Evolutionary conservation across 2,113 vertebrate species (phyloP).

Genomic region (Limnothrissa miodon): DNA sequence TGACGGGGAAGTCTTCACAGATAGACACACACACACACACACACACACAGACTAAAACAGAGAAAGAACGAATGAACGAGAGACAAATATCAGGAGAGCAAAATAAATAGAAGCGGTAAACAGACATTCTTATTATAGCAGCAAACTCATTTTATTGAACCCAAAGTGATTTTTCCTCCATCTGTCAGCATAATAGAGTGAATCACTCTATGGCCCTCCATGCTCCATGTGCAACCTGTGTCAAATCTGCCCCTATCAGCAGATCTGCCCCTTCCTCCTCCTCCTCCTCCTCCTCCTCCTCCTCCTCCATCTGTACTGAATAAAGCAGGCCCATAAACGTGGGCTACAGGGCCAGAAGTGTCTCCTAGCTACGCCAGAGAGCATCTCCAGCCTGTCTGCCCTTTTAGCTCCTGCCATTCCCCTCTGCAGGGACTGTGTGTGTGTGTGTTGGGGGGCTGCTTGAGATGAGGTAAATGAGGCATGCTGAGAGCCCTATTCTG

Average conservation of each 20-base stretch:
- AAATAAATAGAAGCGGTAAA: not conserved
- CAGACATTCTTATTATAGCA: not conserved
- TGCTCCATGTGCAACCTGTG: not conserved
- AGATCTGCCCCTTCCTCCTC: not conserved
- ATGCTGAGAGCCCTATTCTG: not conserved
- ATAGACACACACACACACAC: not conserved
- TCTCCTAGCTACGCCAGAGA: constrained; percentile 8
- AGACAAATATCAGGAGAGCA: not conserved
- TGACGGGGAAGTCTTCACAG: not conserved
- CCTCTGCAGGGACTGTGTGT: not conserved
- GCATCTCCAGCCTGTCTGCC: not conserved
- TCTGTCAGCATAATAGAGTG: not conserved
- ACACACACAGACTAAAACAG: too few relatives aligned
- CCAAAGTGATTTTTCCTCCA: too few relatives aligned
- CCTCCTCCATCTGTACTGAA: not conserved
- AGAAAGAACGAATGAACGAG: not conserved
- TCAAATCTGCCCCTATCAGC: not conserved
- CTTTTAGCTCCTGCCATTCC: constrained; percentile 9
- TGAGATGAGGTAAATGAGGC: too few relatives aligned
- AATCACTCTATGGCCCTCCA: not conserved
- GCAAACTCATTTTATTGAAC: too few relatives aligned
- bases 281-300: too few relatives aligned
- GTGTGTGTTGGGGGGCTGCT: not conserved
- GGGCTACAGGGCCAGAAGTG: not conserved
- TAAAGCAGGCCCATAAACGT: not conserved